These are phyloP conservation scores for Orthosia gracilis DNA, from an alignment of 2,888 invertebrate species.

Conservation along the genomic window DNA sequence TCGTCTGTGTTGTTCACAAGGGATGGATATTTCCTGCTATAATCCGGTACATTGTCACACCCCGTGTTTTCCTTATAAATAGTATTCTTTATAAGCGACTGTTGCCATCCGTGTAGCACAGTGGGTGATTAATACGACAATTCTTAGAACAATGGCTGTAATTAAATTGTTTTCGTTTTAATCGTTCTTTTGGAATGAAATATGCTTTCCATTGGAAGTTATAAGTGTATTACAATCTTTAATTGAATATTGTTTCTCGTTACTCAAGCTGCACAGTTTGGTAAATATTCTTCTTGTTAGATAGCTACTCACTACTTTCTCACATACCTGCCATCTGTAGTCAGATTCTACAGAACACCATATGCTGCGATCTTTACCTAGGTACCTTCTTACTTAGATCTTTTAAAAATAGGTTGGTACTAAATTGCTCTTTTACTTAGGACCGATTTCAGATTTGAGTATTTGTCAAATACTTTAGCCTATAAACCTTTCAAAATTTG, in stretches of 20 bases:
- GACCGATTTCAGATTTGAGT: too few relatives aligned
- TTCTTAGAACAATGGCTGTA: slow-evolving; percentile 28
- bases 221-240: background rate
- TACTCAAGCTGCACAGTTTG: background rate
- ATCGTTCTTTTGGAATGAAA: slow-evolving; percentile 4
- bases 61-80: slow-evolving; percentile 29
- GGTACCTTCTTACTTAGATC: background rate
- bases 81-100: background rate
- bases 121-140: slow-evolving; percentile 14
- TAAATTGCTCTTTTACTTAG: too few relatives aligned
- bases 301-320: too few relatives aligned
- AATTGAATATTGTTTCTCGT: slow-evolving; percentile 10
- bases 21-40: slow-evolving; percentile 5
- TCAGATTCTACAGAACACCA: background rate
- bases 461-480: too few relatives aligned
- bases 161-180: slow-evolving; percentile 29
- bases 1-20: background rate
- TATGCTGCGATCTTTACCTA: too few relatives aligned
- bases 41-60: background rate
- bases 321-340: too few relatives aligned
- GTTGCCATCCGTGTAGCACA: slow-evolving; percentile 26
- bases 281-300: too few relatives aligned
- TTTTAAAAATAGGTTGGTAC: background rate
- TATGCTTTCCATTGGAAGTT: slow-evolving; percentile 8
- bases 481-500: too few relatives aligned